Conservation (phyloP, 2,113 vertebrate species). For the Microtus pennsylvanicus region DNA sequence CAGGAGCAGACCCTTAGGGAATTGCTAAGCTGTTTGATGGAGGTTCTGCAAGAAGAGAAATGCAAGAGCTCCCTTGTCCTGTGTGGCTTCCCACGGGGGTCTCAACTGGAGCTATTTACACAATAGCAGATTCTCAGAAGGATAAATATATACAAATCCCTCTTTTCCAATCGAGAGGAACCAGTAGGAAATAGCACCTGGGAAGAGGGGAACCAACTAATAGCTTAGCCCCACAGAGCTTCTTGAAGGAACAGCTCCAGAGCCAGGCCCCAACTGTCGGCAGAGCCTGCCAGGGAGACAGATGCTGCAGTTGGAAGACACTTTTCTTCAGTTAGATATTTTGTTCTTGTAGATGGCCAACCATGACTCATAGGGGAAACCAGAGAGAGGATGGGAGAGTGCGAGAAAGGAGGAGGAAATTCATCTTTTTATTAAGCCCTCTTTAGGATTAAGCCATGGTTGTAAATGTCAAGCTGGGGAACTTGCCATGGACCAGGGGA, state of each 20-base stretch:
- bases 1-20: constrained; percentile 71
- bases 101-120: constrained; percentile 74
- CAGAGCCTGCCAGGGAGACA: constrained; percentile 78
- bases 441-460: constrained; percentile 67
- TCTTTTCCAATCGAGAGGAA: constrained; percentile 64
- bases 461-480: constrained; percentile 60
- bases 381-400: background rate
- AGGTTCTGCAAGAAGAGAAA: constrained; percentile 65
- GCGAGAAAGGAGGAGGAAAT: constrained; percentile 36
- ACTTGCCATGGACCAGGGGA: constrained; percentile 65
- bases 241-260: constrained; percentile 56
- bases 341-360: constrained; percentile 78
- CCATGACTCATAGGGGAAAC: constrained; percentile 71
- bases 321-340: constrained; percentile 81
- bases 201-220: constrained; percentile 58
- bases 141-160: constrained; percentile 58
- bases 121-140: constrained; percentile 74
- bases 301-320: constrained; percentile 76
- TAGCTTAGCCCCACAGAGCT: constrained; percentile 39
- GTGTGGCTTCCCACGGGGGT: constrained; percentile 54
- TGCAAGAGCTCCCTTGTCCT: constrained; percentile 5
- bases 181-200: constrained; percentile 60
- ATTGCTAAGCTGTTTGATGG: constrained; percentile 59
- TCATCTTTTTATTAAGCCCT: constrained; percentile 73
- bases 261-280: constrained; percentile 72